A percentile compares a stretch with the other conserved stretches of the same genome.
These are phyloP conservation scores for Tipula unca DNA, from an alignment of 2,888 invertebrate genomes.

Conservation along the genomic window DNA sequence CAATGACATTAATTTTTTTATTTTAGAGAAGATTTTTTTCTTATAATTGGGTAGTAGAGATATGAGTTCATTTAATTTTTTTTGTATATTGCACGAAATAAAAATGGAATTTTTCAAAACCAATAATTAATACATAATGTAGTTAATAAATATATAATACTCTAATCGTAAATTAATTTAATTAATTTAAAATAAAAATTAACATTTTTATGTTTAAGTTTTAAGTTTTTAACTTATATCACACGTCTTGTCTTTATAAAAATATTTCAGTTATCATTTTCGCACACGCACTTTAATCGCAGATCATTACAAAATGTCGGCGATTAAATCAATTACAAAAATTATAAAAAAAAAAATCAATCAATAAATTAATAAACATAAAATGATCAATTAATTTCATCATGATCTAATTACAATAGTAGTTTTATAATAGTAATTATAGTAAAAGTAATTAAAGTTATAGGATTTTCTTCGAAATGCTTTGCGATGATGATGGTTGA, in stretches of 20 bases:
- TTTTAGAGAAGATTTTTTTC: neutral
- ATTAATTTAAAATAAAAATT: neutral
- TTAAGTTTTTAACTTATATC: neutral
- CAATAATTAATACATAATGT: neutral
- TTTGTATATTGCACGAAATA: neutral
- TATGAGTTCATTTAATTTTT: neutral
- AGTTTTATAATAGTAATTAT: neutral
- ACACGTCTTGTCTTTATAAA: neutral
- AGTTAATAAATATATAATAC: neutral
- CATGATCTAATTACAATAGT: neutral
- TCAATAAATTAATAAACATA: neutral
- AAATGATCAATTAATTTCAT: neutral
- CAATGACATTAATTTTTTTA: neutral
- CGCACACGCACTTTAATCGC: neutral
- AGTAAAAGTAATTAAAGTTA: neutral
- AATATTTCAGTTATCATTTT: neutral
- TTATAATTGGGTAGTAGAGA: neutral
- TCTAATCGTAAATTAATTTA: conserved; percentile 8
- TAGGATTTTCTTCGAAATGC: conserved; percentile 40
- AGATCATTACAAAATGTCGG: neutral
- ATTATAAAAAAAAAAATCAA: neutral
- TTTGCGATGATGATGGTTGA: conserved; percentile 40
- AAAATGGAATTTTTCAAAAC: neutral
- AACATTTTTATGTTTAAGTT: neutral
- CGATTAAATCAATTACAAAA: neutral